These are phyloP conservation scores for Leuciscus waleckii DNA, from an alignment of 2,797 vertebrate species.

Conservation along the genomic window DNA sequence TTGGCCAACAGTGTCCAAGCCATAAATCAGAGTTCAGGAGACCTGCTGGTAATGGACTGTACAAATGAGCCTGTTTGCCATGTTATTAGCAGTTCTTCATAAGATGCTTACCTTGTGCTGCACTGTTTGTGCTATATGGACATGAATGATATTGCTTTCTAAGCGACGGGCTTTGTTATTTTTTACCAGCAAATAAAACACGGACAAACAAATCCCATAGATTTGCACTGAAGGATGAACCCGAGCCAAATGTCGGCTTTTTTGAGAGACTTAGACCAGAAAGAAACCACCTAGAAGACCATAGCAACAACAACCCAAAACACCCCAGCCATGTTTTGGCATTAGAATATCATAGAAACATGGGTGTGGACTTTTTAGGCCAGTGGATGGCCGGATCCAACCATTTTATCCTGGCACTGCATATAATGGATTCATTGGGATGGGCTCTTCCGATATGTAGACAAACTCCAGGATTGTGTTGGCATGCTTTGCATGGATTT, in stretches of 20 bases:
- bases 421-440: neutral
- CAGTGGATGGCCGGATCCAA: neutral
- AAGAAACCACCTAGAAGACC: neutral
- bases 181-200: neutral
- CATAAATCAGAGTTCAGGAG: neutral
- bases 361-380: neutral
- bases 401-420: neutral
- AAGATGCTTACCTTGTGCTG: neutral
- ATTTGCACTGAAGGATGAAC: neutral
- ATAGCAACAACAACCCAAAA: neutral
- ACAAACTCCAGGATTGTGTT: neutral
- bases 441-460: neutral
- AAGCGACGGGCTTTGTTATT: neutral
- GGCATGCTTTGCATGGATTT: neutral
- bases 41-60: slow-evolving; percentile 17
- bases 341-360: neutral
- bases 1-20: slow-evolving; percentile 11
- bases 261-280: neutral
- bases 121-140: neutral
- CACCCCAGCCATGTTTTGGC: neutral
- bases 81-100: neutral
- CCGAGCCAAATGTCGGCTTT: neutral
- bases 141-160: neutral
- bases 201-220: neutral
- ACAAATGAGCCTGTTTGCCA: slow-evolving; percentile 11